These are phyloP conservation scores for Diorhabda carinulata DNA, from an alignment of 1,140 invertebrate species.

Conservation along the genomic window DNA sequence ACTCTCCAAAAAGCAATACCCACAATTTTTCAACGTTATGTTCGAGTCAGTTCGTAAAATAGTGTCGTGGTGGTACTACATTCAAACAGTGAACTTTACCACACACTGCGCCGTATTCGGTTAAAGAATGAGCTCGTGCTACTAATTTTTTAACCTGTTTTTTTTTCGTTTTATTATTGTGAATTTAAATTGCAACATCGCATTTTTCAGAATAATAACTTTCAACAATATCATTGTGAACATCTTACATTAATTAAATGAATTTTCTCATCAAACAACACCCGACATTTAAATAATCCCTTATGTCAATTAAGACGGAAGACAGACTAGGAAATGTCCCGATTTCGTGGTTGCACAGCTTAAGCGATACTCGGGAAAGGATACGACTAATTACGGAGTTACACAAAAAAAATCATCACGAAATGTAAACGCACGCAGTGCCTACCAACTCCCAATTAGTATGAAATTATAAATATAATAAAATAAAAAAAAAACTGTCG, in stretches of 20 bases:
- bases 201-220: too few species aligned
- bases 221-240: too few species aligned
- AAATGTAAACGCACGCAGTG: neutral
- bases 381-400: neutral
- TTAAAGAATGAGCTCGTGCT: conserved; percentile 12
- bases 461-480: neutral
- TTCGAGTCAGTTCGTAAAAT: conserved; percentile 13
- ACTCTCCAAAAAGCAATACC: conserved; percentile 22
- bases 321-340: neutral
- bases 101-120: conserved; percentile 18
- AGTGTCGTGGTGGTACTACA: neutral
- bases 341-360: neutral
- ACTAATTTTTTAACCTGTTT: neutral
- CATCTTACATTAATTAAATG: too few species aligned
- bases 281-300: neutral
- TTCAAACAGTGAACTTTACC: conserved; percentile 17
- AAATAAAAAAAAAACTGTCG: neutral
- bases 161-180: too few species aligned
- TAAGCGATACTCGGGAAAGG: neutral
- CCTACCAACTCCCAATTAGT: neutral
- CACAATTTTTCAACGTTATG: conserved; percentile 20
- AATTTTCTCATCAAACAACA: neutral
- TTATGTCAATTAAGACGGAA: neutral
- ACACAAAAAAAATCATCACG: neutral
- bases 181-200: too few species aligned